Conservation (phyloP, 2,797 vertebrate species). For the Falco berigora region DNA sequence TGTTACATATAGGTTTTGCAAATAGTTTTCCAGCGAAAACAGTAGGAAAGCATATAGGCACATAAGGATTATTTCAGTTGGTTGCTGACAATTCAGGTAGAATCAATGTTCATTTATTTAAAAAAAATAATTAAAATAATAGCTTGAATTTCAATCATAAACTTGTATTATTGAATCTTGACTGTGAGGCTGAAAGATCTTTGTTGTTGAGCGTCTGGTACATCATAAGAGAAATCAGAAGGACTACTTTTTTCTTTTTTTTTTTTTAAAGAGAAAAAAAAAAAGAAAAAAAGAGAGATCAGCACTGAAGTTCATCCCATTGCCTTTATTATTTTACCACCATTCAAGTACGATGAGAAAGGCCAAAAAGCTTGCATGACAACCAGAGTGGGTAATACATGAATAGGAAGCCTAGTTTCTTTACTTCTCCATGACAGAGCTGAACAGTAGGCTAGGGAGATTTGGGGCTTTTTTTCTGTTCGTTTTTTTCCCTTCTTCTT, state of each 20-base stretch:
- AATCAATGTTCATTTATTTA: not conserved
- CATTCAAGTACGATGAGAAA: not conserved
- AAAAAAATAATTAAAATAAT: not conserved
- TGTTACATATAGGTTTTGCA: not conserved
- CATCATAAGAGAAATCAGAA: not conserved
- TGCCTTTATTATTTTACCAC: conserved; percentile 14
- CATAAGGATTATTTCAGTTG: not conserved
- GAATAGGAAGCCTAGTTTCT: conserved; percentile 32
- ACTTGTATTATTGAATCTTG: not conserved
- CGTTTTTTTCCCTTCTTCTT: not conserved
- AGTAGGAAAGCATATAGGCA: not conserved
- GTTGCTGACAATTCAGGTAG: not conserved
- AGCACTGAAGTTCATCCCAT: not conserved
- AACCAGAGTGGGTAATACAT: not conserved
- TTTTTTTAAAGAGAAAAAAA: not conserved
- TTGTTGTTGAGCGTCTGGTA: not conserved
- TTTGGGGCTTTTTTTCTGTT: not conserved
- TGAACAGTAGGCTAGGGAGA: conserved; percentile 1
- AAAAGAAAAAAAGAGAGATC: not conserved
- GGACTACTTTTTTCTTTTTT: not conserved
- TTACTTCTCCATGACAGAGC: conserved; percentile 18
- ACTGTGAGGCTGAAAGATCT: not conserved
- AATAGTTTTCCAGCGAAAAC: not conserved
- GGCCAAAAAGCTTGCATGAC: not conserved
- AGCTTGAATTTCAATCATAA: not conserved